phyloP scores from a whole-genome alignment of 2,888 invertebrate genomes.

The Dasysyrphus albostriatus region DNA sequence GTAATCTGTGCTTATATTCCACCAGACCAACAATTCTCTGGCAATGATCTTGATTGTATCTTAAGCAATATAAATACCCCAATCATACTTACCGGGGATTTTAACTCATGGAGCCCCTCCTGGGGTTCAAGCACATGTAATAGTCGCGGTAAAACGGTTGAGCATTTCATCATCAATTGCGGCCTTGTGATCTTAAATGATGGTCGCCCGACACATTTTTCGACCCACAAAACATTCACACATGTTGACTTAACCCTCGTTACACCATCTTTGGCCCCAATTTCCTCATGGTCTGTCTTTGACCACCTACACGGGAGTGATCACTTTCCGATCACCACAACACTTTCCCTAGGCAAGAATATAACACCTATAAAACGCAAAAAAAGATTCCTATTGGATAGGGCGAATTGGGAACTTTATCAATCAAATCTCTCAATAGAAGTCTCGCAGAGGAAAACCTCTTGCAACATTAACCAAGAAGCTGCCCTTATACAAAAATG shows the following conservation, averaged over 20 bases:
- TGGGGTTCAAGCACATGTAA: too few species aligned
- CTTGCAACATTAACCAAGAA: background rate
- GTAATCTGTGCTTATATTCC: background rate
- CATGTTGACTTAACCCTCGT: conserved; percentile 4
- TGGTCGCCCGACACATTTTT: too few species aligned
- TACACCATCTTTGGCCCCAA: background rate
- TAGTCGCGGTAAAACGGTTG: too few species aligned
- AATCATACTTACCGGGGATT: too few species aligned
- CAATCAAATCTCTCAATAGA: background rate
- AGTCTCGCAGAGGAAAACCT: background rate
- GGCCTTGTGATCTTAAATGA: too few species aligned
- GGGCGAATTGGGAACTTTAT: background rate
- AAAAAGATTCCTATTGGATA: conserved; percentile 16
- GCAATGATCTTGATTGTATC: background rate
- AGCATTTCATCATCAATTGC: too few species aligned
- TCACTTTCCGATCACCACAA: conserved; percentile 25
- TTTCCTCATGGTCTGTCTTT: background rate
- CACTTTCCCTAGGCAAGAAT: background rate
- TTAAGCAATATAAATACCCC: too few species aligned
- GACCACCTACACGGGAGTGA: conserved; percentile 33
- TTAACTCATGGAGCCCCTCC: too few species aligned
- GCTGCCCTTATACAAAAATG: background rate
- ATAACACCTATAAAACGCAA: background rate
- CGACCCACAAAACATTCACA: background rate
- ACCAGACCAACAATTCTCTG: background rate